Conservation (phyloP, 2,888 invertebrate species). For the Chrysolina haemoptera region DNA sequence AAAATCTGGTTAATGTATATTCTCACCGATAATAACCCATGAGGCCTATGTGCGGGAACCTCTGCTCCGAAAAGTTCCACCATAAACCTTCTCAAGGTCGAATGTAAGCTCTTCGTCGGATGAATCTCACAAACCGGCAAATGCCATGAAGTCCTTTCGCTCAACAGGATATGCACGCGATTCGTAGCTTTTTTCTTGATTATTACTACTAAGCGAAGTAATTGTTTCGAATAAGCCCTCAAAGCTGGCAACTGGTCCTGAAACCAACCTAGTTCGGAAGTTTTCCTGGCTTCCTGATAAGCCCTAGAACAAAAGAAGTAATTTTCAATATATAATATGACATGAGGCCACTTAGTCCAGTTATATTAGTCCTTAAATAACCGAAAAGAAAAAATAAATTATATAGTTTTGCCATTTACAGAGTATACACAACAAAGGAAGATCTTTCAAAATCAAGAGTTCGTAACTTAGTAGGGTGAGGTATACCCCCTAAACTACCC, state of each 20-base stretch:
- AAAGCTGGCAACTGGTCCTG: conserved; percentile 79
- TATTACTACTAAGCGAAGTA: conserved; percentile 84
- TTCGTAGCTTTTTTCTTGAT: conserved; percentile 88
- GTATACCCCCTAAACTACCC: no score
- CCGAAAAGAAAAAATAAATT: no score
- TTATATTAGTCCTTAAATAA: no score
- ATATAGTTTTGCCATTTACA: no score
- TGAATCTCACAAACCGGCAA: conserved; percentile 91
- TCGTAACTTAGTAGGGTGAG: no score
- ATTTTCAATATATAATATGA: neutral
- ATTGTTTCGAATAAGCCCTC: conserved; percentile 80
- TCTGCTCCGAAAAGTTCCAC: conserved; percentile 92
- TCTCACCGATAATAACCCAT: conserved; percentile 80
- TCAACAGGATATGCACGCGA: conserved; percentile 86
- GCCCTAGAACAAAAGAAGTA: conserved; percentile 50
- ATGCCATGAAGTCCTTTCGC: conserved; percentile 87
- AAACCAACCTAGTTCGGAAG: conserved; percentile 76
- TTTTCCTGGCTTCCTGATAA: conserved; percentile 56
- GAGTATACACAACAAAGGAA: no score
- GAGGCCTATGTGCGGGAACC: conserved; percentile 86
- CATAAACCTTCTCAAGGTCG: conserved; percentile 91
- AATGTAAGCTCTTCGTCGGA: conserved; percentile 88
- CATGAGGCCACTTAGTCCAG: no score
- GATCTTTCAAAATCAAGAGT: no score
- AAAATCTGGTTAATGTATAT: neutral